phyloP scores from a whole-genome alignment of 2,888 invertebrate species.

The Temnothorax unifasciatus region DNA sequence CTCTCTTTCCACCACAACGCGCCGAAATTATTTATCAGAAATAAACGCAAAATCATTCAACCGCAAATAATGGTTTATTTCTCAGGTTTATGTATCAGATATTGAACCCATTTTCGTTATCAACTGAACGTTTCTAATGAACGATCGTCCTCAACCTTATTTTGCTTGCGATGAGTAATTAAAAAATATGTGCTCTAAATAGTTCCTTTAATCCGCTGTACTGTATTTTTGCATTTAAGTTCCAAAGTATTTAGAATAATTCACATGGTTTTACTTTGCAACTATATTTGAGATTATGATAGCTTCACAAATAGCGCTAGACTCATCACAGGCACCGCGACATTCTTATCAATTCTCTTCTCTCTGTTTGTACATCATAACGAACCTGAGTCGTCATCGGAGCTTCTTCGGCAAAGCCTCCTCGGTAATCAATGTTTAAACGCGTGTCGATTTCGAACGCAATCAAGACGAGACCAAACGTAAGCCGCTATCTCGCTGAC shows the following conservation, averaged over 20 bases:
- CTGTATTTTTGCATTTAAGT: too few relatives aligned
- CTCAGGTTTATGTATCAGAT: slow-evolving; percentile 32
- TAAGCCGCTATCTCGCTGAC: too few relatives aligned
- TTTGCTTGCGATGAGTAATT: not conserved
- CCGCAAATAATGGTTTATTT: slow-evolving; percentile 46
- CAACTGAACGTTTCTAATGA: not conserved
- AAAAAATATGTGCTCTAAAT: not conserved
- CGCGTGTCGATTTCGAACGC: too few relatives aligned
- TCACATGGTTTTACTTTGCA: not conserved
- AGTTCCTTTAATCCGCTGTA: not conserved
- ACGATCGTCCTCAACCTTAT: not conserved
- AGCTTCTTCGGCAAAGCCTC: too few relatives aligned
- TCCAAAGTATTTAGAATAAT: not conserved
- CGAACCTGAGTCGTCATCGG: too few relatives aligned
- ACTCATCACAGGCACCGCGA: too few relatives aligned
- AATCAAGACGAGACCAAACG: too few relatives aligned
- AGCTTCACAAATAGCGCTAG: too few relatives aligned
- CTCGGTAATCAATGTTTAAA: too few relatives aligned
- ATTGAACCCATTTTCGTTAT: slow-evolving; percentile 30
- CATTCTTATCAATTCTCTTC: too few relatives aligned
- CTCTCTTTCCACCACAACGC: slow-evolving; percentile 44
- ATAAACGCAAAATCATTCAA: slow-evolving; percentile 34
- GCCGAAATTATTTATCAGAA: slow-evolving; percentile 55
- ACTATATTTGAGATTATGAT: not conserved
- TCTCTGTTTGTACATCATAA: too few relatives aligned